Percentiles rank a stretch among this genome's conserved stretches.
These are phyloP conservation scores for Ia io DNA, from an alignment of 2,113 vertebrate genomes.

Conservation along the genomic window DNA sequence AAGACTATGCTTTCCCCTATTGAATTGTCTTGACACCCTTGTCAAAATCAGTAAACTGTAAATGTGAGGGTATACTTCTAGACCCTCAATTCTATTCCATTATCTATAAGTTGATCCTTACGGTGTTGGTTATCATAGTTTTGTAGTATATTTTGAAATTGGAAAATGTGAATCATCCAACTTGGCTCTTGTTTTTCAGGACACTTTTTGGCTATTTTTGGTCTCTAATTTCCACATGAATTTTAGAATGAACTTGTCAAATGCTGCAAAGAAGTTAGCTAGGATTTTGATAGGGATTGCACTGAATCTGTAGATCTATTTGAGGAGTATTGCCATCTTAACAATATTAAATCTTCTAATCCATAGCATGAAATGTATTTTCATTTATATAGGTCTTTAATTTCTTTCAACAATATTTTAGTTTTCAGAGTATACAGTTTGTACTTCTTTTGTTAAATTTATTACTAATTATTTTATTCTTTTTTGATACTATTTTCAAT, in stretches of 20 bases:
- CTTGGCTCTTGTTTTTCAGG: background rate
- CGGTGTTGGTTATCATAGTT: constrained; percentile 15
- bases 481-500: background rate
- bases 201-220: background rate
- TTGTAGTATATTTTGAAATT: constrained; percentile 10
- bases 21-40: background rate
- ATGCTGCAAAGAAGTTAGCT: background rate
- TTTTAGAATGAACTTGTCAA: constrained; percentile 34
- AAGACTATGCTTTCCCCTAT: background rate
- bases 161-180: background rate
- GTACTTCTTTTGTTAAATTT: background rate
- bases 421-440: background rate
- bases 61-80: background rate
- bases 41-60: background rate
- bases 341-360: constrained; percentile 2
- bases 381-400: constrained; percentile 12
- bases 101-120: background rate
- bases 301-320: background rate
- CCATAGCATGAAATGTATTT: background rate
- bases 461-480: constrained; percentile 14
- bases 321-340: background rate
- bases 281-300: background rate
- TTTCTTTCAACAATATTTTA: constrained; percentile 33
- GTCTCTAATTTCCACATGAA: background rate
- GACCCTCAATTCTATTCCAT: background rate